A percentile compares a stretch with the other conserved stretches of the same genome.
phyloP scores from a whole-genome alignment of 1,140 invertebrate genomes.

The Tyrophagus putrescentiae region DNA sequence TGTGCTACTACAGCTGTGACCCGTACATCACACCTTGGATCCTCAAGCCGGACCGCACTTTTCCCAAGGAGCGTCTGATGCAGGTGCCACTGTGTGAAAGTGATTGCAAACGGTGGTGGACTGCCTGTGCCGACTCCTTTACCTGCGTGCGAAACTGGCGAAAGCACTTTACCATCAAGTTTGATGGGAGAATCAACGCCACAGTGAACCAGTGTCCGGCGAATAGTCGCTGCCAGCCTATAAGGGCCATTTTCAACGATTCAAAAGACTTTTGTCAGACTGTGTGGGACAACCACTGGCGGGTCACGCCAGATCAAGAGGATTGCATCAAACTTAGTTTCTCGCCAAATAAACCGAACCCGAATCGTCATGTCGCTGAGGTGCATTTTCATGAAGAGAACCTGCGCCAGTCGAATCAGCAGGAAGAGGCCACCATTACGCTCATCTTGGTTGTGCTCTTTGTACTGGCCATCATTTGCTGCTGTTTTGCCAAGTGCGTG shows the following conservation, averaged over 20 bases:
- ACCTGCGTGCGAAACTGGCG: slow-evolving; percentile 17
- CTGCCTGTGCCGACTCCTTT: neutral
- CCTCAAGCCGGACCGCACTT: neutral
- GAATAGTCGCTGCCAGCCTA: neutral
- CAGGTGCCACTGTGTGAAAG: slow-evolving; percentile 5
- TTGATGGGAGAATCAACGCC: neutral
- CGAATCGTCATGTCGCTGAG: neutral
- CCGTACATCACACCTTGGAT: slow-evolving; percentile 12
- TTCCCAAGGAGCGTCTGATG: slow-evolving; percentile 1
- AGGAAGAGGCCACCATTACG: too few species aligned
- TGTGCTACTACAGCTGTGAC: slow-evolving; percentile 15
- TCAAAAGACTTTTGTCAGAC: slow-evolving; percentile 12
- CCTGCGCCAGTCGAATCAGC: too few species aligned
- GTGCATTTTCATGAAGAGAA: neutral
- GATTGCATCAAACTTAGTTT: neutral
- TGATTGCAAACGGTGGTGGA: slow-evolving; percentile 10
- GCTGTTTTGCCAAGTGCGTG: neutral
- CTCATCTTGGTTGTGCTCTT: neutral
- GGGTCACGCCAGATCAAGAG: neutral
- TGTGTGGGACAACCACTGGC: slow-evolving; percentile 5
- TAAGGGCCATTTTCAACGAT: neutral
- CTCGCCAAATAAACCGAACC: neutral
- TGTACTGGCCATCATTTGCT: neutral
- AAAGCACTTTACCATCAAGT: neutral
- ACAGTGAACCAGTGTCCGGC: neutral